Evolutionary conservation across 2,797 vertebrate species (phyloP).

Genomic region (Pipistrellus pipistrellus): DNA sequence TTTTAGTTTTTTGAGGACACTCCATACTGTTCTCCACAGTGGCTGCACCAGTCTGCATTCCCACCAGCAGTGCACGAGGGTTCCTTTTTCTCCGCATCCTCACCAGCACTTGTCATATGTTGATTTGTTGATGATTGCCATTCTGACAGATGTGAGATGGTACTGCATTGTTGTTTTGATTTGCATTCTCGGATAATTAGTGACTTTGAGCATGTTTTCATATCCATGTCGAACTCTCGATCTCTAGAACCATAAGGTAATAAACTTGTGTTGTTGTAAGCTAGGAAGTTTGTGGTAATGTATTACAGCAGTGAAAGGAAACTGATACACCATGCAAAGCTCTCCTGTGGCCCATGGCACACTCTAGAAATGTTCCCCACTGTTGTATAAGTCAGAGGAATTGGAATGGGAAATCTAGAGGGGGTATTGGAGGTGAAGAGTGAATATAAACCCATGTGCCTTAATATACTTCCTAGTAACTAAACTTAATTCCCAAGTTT

Average conservation of each 20-base stretch:
- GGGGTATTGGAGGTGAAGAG: not conserved
- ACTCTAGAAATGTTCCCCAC: not conserved
- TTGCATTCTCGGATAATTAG: no score
- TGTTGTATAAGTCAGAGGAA: not conserved
- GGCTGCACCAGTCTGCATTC: no score
- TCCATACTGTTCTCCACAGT: no score
- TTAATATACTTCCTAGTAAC: not conserved
- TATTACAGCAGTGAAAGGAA: not conserved
- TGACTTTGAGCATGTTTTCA: no score
- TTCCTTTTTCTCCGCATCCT: no score
- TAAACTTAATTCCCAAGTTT: not conserved
- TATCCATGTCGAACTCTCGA: not conserved
- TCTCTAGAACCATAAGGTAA: not conserved
- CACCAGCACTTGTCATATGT: no score
- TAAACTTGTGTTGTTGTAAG: not conserved
- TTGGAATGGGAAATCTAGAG: not conserved
- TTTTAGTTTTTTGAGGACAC: no score
- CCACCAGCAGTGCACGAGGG: no score
- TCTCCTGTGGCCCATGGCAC: rapidly evolving
- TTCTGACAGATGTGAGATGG: no score
- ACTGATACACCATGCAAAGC: rapidly evolving
- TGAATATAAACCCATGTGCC: not conserved
- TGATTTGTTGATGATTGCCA: no score
- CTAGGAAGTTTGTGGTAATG: not conserved
- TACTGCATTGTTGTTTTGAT: no score